Evolutionary conservation across 2,113 vertebrate genomes (phyloP).

Genomic region (Fulmarus glacialis): DNA sequence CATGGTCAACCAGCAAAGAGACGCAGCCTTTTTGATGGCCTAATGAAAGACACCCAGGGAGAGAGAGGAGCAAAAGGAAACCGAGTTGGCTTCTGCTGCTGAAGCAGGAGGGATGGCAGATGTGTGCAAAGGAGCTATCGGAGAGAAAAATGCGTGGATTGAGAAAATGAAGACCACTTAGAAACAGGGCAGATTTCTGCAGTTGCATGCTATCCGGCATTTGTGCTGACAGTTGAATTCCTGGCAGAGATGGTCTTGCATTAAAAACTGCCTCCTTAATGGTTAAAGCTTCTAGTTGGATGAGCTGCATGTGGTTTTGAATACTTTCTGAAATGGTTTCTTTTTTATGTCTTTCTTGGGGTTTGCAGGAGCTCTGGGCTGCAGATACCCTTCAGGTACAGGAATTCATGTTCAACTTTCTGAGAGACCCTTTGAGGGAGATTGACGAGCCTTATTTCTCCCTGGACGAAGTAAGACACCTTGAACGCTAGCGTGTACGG

Average conservation of each 20-base stretch:
- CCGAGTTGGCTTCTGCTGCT: background rate
- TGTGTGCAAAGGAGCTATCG: background rate
- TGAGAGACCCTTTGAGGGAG: slow-evolving; percentile 94
- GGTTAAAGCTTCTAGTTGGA: background rate
- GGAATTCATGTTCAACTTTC: slow-evolving; percentile 93
- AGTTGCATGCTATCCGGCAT: background rate
- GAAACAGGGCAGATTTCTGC: background rate
- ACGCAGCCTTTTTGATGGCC: background rate
- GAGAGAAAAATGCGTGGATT: background rate
- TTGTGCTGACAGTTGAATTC: slow-evolving; percentile 10
- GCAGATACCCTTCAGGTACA: slow-evolving; percentile 86
- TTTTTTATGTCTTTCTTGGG: background rate
- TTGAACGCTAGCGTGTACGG: fast-evolving
- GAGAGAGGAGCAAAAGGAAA: background rate
- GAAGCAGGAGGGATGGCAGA: background rate
- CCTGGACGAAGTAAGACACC: slow-evolving; percentile 86
- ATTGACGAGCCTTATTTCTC: slow-evolving; percentile 93
- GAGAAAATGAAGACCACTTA: background rate
- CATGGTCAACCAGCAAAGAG: background rate
- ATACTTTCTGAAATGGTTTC: background rate
- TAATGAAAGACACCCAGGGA: background rate
- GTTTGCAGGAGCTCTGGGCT: slow-evolving; percentile 89
- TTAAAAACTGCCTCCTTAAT: background rate
- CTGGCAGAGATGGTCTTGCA: background rate
- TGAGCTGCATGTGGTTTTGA: background rate